A percentile compares a stretch with the other conserved stretches of the same genome.
Conservation (phyloP, 92 coral and sea anemone species). For the Anthopleura xanthogrammica region DNA sequence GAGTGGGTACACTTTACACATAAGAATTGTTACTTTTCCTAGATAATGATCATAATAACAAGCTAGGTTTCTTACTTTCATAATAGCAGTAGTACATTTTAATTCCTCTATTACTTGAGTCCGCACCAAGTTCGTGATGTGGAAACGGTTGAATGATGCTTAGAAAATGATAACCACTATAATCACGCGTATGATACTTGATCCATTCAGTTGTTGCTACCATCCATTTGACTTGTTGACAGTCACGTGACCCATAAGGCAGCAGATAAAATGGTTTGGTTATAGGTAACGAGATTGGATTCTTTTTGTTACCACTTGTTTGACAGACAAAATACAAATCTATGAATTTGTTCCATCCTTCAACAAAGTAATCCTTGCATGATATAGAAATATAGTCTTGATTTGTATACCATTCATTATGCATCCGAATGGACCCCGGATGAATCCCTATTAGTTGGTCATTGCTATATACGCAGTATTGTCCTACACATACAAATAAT, state of each 20-base stretch:
- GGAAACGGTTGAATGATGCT: too few species aligned
- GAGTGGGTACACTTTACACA: slow-evolving; percentile 20
- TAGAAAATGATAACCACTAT: too few species aligned
- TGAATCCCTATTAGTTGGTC: not conserved
- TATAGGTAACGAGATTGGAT: not conserved
- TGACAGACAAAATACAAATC: not conserved
- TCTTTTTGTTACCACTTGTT: not conserved
- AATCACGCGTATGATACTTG: too few species aligned
- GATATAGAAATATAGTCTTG: not conserved
- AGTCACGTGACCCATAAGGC: too few species aligned
- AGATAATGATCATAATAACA: too few species aligned
- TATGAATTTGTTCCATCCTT: not conserved
- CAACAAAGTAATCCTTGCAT: not conserved
- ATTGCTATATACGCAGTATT: not conserved
- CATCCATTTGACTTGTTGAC: too few species aligned
- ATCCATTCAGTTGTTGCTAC: too few species aligned
- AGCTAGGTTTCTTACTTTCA: not conserved
- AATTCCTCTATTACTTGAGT: not conserved
- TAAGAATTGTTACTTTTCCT: too few species aligned
- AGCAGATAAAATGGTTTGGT: too few species aligned
- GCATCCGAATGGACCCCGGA: not conserved
- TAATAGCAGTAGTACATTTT: not conserved
- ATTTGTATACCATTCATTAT: too few species aligned
- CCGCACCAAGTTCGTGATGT: too few species aligned
- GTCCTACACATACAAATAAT: not conserved